Base-by-base conservation (phyloP, 2,113 vertebrate genomes). In the Entomyzon cyanotis region DNA sequence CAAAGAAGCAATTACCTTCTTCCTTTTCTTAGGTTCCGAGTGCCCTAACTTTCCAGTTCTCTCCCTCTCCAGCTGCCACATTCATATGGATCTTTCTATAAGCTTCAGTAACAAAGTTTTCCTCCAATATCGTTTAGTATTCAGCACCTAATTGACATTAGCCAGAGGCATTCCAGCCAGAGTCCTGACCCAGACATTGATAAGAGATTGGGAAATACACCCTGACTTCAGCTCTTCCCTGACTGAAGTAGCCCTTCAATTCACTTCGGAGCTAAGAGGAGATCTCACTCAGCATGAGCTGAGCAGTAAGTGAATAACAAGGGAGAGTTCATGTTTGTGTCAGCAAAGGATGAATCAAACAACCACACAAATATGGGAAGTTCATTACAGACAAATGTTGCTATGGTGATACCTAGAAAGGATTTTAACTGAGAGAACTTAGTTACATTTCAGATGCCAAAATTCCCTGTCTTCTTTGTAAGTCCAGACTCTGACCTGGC, bases 321-420 rank as follows among this genome's bases (percentile, higher is more conserved):
- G 47, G 24, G 23, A 47, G 90, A 75, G 85, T 77, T 93, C 68
- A 41, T 56, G 85, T 56, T 74, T 88, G 70, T 95, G 92, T 83
- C 88, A 92, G 92, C 79, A 86, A 86, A 82, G 56, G 92, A 75
- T 86, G 82, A 84, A 88, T 93, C 64, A 77, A 95, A 75, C 82
- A 81, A 76, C 50, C 71, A 67, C 37, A 94, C 64, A 83, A 92
- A 87, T 37, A 70, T 49, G 39, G 16, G 37, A 90, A 60, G 53
- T 85, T 96, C 80, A 58, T 90, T 90, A 93, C 62, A 86, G 79
- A 58, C 39, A 62, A 64, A 53, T 25, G 94, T 96, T 97, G 92
- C 95, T 87, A 94, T 93, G 92, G 95, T 74, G 76, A 89, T 58
- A 87, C 59, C 80, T 89, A 90, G 65, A 81, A 58, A 86, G 67